These are phyloP conservation scores for Omphaloscelis lunosa DNA, from an alignment of 2,888 invertebrate species.

Conservation along the genomic window DNA sequence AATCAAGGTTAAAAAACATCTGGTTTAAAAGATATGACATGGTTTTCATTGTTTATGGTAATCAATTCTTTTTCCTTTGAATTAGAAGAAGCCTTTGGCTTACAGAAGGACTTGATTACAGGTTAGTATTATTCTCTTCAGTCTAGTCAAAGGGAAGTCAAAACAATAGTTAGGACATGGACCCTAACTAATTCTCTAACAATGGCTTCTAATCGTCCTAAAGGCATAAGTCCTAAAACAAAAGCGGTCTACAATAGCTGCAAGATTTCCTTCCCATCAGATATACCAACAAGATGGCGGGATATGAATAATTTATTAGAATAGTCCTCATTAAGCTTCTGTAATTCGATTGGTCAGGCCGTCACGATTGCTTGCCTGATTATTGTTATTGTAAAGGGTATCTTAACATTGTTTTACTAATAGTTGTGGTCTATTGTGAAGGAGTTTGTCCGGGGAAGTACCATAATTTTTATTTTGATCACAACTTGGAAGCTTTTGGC, in stretches of 20 bases:
- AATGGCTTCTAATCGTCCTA: constrained; percentile 5
- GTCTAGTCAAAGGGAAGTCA: constrained; percentile 1
- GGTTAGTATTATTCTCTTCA: not conserved
- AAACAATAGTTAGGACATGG: constrained; percentile 11
- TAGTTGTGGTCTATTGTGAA: too few relatives aligned
- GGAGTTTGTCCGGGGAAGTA: too few relatives aligned
- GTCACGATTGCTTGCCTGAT: not conserved
- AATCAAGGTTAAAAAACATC: too few relatives aligned
- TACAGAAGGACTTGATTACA: not conserved
- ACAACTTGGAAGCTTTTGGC: too few relatives aligned
- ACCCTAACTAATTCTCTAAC: constrained; percentile 20
- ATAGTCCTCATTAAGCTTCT: constrained; percentile 24
- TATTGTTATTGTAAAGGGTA: not conserved
- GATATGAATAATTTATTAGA: constrained; percentile 42
- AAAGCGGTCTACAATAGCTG: constrained; percentile 10
- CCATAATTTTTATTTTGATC: too few relatives aligned
- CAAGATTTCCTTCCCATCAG: too few relatives aligned
- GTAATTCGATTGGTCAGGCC: constrained; percentile 14
- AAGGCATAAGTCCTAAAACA: constrained; percentile 23
- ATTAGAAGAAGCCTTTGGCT: not conserved
- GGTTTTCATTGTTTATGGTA: not conserved
- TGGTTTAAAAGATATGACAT: too few relatives aligned
- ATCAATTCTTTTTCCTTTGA: not conserved
- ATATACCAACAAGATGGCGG: constrained; percentile 34
- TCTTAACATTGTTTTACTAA: too few relatives aligned